phyloP scores from a whole-genome alignment of 2,113 vertebrate genomes.

The Scolopax mira region DNA sequence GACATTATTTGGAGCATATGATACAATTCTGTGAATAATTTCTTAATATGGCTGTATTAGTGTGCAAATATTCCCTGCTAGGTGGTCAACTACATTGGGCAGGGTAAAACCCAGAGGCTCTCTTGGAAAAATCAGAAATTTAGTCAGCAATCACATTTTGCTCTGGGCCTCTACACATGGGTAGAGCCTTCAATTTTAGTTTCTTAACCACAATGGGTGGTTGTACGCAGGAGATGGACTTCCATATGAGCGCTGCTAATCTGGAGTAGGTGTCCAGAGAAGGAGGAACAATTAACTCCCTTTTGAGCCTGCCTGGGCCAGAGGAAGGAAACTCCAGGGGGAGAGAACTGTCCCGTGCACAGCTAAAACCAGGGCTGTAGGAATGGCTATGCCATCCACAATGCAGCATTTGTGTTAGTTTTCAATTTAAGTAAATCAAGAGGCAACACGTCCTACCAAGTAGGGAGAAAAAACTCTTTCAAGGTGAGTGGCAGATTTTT shows the following conservation, averaged over 20 bases:
- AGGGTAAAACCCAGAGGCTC: background rate
- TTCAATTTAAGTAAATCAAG: background rate
- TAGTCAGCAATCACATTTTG: rapidly evolving
- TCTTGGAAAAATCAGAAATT: background rate
- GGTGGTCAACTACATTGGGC: background rate
- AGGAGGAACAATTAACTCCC: rapidly evolving
- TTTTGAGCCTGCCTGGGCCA: background rate
- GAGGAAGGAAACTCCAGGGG: background rate
- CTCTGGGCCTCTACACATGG: background rate
- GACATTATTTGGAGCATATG: background rate
- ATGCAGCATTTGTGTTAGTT: background rate
- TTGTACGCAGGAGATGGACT: background rate
- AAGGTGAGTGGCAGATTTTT: background rate
- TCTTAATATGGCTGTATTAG: background rate
- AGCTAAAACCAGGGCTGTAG: background rate
- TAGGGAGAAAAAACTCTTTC: background rate
- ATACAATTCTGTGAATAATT: background rate
- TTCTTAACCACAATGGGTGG: no score
- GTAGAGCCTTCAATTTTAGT: no score
- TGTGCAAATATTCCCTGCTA: background rate
- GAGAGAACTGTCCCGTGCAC: background rate
- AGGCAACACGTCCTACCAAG: background rate
- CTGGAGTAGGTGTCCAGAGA: background rate
- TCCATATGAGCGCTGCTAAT: rapidly evolving
- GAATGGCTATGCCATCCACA: background rate